Conservation (phyloP, 2,888 invertebrate species). For the Nemotelus nigrinus region DNA sequence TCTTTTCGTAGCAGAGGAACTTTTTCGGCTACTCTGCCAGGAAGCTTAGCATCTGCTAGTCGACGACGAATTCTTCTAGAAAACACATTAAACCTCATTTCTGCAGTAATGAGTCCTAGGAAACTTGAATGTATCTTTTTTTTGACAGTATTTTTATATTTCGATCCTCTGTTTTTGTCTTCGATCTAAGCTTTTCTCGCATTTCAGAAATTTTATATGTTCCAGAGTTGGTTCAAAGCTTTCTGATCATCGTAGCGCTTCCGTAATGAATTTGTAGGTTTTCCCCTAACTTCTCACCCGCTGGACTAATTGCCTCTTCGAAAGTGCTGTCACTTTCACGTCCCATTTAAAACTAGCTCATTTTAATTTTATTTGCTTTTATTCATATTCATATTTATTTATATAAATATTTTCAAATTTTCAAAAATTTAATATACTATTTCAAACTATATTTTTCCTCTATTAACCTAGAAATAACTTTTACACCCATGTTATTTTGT, state of each 20-base stretch:
- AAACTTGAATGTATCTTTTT: background rate
- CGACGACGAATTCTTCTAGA: background rate
- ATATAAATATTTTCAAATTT: too few relatives aligned
- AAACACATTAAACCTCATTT: background rate
- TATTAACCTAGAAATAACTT: too few relatives aligned
- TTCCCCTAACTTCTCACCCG: background rate
- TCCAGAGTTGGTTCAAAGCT: background rate
- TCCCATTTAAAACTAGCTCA: background rate
- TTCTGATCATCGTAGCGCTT: background rate
- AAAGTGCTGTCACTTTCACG: background rate
- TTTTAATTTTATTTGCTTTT: background rate
- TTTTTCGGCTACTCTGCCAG: background rate
- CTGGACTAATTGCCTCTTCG: background rate
- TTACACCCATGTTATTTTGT: too few relatives aligned
- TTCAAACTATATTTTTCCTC: too few relatives aligned
- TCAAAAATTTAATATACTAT: too few relatives aligned
- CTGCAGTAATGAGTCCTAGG: background rate
- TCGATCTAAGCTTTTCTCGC: background rate
- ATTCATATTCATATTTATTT: too few relatives aligned
- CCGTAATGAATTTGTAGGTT: background rate
- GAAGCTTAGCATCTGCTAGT: background rate
- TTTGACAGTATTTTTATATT: background rate
- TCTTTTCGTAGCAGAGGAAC: background rate
- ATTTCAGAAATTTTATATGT: background rate
- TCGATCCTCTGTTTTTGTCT: background rate